Conservation (phyloP, 2,888 invertebrate species). For the Schizotus pectinicornis region DNA sequence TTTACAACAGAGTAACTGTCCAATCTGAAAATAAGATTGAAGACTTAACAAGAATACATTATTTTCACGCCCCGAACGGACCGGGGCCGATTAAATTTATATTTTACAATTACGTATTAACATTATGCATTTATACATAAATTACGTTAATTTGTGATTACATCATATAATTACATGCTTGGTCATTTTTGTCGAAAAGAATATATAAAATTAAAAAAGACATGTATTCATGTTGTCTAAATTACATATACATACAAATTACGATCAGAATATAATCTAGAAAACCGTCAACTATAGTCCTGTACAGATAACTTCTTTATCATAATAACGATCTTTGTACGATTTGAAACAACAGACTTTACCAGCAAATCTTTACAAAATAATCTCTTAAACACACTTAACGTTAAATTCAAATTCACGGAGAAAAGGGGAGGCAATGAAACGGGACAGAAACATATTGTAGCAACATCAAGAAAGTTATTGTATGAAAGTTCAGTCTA, state of each 20-base stretch:
- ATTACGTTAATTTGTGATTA: conserved; percentile 42
- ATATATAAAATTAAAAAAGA: conserved; percentile 43
- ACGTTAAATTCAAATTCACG: neutral
- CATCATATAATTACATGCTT: conserved; percentile 38
- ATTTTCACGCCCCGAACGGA: conserved; percentile 36
- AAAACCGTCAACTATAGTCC: conserved; percentile 26
- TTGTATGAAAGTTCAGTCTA: conserved; percentile 30
- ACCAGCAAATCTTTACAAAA: conserved; percentile 11
- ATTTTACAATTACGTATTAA: conserved; percentile 47
- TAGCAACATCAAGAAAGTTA: conserved; percentile 30
- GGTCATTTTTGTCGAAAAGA: conserved; percentile 43
- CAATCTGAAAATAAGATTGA: conserved; percentile 40
- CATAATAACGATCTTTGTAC: conserved; percentile 29
- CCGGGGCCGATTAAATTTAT: conserved; percentile 16
- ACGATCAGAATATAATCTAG: conserved; percentile 27
- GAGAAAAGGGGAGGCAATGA: neutral
- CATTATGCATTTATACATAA: conserved; percentile 47
- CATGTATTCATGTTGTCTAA: conserved; percentile 29
- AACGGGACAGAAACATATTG: conserved; percentile 11
- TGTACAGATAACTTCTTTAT: conserved; percentile 29
- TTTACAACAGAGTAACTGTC: conserved; percentile 46
- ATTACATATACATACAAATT: conserved; percentile 30
- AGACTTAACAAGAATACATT: conserved; percentile 47
- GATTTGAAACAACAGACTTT: conserved; percentile 28
- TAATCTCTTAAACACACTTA: neutral